Evolutionary conservation across 2,888 invertebrate species (phyloP).

Genomic region (Xanthorhoe spadicearia): DNA sequence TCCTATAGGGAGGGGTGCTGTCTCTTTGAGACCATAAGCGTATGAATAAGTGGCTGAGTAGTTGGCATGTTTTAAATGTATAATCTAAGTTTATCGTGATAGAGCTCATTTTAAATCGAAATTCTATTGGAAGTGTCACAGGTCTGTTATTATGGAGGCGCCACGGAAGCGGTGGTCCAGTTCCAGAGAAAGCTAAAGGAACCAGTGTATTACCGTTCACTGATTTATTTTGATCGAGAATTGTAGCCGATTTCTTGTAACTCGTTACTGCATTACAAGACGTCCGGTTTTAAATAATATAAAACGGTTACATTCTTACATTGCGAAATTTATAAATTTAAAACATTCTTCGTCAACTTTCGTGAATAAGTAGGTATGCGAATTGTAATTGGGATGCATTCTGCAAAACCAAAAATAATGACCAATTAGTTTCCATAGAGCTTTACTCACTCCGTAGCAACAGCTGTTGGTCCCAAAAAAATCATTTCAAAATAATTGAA

Average conservation of each 20-base stretch:
- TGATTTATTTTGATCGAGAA: slow-evolving; percentile 35
- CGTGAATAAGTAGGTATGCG: background rate
- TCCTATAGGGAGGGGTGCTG: background rate
- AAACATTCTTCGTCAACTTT: background rate
- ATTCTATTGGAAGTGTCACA: slow-evolving; percentile 23
- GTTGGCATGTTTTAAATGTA: background rate
- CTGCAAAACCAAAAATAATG: background rate
- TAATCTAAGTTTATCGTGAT: background rate
- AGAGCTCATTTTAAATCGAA: slow-evolving; percentile 15
- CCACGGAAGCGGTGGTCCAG: slow-evolving; percentile 66
- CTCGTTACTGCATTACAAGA: slow-evolving; percentile 28
- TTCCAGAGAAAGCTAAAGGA: slow-evolving; percentile 70
- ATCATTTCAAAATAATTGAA: background rate
- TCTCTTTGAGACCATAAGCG: background rate
- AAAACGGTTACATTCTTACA: slow-evolving; percentile 2
- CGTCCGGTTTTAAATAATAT: slow-evolving; percentile 14
- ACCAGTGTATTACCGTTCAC: slow-evolving; percentile 48
- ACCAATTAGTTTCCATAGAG: background rate
- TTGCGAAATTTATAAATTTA: background rate
- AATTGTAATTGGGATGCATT: background rate
- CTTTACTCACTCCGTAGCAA: slow-evolving; percentile 9
- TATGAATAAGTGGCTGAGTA: no score
- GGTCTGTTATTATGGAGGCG: slow-evolving; percentile 53
- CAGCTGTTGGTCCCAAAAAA: background rate
- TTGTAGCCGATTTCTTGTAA: slow-evolving; percentile 32